Conservation (phyloP, 2,888 invertebrate genomes). For the Stenotaenia linearis region DNA sequence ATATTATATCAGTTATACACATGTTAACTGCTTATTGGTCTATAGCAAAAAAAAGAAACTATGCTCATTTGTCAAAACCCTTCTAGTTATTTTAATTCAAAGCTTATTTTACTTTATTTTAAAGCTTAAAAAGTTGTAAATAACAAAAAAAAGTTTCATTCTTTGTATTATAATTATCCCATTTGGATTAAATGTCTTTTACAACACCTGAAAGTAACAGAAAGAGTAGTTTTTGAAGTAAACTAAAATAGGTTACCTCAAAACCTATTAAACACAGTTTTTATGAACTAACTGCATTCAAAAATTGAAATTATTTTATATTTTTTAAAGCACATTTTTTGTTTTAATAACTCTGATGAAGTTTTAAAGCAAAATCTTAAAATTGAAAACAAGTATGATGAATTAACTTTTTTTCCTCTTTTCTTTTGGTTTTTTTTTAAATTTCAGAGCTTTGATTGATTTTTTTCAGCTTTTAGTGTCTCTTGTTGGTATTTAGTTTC, state of each 20-base stretch:
- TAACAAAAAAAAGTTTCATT: not conserved
- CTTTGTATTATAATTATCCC: not conserved
- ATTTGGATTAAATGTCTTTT: conserved; percentile 13
- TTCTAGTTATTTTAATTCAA: not conserved
- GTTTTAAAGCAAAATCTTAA: too few species aligned
- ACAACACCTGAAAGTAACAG: conserved; percentile 7
- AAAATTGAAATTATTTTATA: not conserved
- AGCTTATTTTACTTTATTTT: not conserved
- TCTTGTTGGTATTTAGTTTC: not conserved
- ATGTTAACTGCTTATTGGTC: not conserved
- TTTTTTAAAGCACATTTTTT: too few species aligned
- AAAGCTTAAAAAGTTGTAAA: not conserved
- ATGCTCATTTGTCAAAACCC: not conserved
- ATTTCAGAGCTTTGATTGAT: not conserved
- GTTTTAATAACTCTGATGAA: too few species aligned
- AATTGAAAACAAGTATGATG: not conserved
- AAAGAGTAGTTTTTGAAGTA: not conserved
- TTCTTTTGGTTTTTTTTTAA: not conserved
- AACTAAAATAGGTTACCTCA: not conserved
- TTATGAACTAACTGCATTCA: too few species aligned
- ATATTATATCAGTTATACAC: not conserved
- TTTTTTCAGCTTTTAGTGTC: not conserved
- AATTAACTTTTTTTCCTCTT: not conserved
- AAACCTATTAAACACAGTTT: not conserved
- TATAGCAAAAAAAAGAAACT: not conserved